Evolutionary conservation across 2,888 invertebrate genomes (phyloP).

Genomic region (Elegia similella): DNA sequence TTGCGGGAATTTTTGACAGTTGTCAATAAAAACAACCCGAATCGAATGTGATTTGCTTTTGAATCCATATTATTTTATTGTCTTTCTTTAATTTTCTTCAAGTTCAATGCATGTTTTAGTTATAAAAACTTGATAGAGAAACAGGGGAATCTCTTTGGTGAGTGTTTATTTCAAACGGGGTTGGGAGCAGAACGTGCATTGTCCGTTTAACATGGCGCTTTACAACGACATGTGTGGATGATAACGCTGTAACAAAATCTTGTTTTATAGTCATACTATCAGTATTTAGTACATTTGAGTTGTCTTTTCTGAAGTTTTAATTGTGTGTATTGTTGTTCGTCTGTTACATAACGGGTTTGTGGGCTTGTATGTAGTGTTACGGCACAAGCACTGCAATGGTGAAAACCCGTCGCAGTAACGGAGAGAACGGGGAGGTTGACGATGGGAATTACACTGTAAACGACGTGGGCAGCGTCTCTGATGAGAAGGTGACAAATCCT

Average conservation of each 20-base stretch:
- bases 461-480: constrained; percentile 74
- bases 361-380: constrained; percentile 58
- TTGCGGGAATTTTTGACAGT: constrained; percentile 76
- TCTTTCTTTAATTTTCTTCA: constrained; percentile 32
- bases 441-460: constrained; percentile 73
- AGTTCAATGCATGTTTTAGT: constrained; percentile 28
- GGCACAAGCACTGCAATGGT: constrained; percentile 69
- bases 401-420: constrained; percentile 81
- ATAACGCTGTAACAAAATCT: constrained; percentile 70
- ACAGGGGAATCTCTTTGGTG: constrained; percentile 54
- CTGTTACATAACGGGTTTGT: constrained; percentile 57
- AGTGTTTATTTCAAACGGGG: constrained; percentile 48
- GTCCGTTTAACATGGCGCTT: constrained; percentile 73
- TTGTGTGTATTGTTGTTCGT: constrained; percentile 48
- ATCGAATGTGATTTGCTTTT: constrained; percentile 46
- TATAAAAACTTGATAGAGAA: constrained; percentile 31
- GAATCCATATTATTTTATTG: constrained; percentile 37
- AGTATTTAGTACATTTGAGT: constrained; percentile 42
- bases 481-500: constrained; percentile 73
- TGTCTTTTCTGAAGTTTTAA: constrained; percentile 45
- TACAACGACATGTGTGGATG: constrained; percentile 72
- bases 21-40: constrained; percentile 75
- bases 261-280: constrained; percentile 46
- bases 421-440: constrained; percentile 77
- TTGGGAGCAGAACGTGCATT: constrained; percentile 43